phyloP scores from a whole-genome alignment of 2,797 vertebrate genomes.

The Sebastes taczanowskii region DNA sequence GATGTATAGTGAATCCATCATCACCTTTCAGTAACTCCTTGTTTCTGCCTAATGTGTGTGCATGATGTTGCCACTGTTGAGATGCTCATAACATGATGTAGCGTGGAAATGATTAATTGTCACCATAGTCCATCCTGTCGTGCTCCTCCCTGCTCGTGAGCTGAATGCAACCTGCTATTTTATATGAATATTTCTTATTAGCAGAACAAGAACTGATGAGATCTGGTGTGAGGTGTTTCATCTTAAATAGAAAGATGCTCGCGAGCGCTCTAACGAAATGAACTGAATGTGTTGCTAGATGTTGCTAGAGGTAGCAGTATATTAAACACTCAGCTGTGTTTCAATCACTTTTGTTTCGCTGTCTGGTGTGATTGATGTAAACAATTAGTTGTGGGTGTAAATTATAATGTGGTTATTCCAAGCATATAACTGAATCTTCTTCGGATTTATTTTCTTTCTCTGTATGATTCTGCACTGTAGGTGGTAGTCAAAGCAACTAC shows the following conservation, averaged over 20 bases:
- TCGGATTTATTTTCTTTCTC: not conserved
- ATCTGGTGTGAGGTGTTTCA: constrained; percentile 2
- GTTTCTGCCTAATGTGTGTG: constrained; percentile 12
- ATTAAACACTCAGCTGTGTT: constrained; percentile 14
- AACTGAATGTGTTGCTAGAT: not conserved
- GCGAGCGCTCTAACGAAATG: not conserved
- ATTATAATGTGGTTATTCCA: constrained; percentile 14
- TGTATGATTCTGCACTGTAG: constrained; percentile 66
- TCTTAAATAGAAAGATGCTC: constrained; percentile 18
- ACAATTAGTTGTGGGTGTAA: constrained; percentile 20
- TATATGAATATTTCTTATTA: constrained; percentile 24
- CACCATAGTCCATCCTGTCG: not conserved
- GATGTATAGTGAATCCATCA: constrained; percentile 5
- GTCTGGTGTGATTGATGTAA: constrained; percentile 28
- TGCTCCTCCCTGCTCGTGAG: not conserved
- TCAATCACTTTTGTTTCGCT: constrained; percentile 28
- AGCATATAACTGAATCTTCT: not conserved
- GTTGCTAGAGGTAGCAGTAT: not conserved
- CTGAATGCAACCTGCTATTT: constrained; percentile 6
- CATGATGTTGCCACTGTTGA: not conserved
- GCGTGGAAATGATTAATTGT: constrained; percentile 32
- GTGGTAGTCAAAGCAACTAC: constrained; percentile 77
- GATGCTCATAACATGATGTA: constrained; percentile 10
- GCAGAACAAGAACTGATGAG: constrained; percentile 11
- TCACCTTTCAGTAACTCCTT: constrained; percentile 8